These are phyloP conservation scores for Tipula helvola DNA, from an alignment of 2,888 invertebrate genomes.

Conservation along the genomic window DNA sequence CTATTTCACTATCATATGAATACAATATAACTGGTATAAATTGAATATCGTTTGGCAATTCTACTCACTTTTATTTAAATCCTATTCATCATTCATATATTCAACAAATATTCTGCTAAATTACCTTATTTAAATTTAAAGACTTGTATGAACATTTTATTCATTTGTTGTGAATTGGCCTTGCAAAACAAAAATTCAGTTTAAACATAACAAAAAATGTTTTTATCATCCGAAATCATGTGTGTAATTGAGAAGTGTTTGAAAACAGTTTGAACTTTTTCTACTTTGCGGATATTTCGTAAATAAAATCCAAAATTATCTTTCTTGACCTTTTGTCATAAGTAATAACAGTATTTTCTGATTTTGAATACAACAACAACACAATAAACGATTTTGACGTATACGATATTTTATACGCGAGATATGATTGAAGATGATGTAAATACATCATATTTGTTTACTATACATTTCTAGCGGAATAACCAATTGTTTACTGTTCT, in stretches of 20 bases:
- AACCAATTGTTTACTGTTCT: neutral
- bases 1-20: neutral
- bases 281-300: too few species aligned
- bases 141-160: neutral
- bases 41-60: neutral
- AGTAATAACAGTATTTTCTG: neutral
- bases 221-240: too few species aligned
- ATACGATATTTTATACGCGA: neutral
- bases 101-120: neutral
- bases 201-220: neutral
- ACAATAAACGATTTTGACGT: neutral
- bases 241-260: too few species aligned
- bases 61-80: neutral
- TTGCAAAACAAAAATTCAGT: neutral
- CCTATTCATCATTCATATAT: neutral
- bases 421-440: neutral
- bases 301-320: too few species aligned
- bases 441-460: neutral
- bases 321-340: too few species aligned
- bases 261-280: too few species aligned
- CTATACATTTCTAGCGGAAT: neutral
- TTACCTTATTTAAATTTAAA: neutral
- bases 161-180: neutral
- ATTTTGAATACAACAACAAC: neutral
- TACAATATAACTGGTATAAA: neutral